These are phyloP conservation scores for Neopelma chrysocephalum DNA, from an alignment of 2,797 vertebrate species.

Conservation along the genomic window DNA sequence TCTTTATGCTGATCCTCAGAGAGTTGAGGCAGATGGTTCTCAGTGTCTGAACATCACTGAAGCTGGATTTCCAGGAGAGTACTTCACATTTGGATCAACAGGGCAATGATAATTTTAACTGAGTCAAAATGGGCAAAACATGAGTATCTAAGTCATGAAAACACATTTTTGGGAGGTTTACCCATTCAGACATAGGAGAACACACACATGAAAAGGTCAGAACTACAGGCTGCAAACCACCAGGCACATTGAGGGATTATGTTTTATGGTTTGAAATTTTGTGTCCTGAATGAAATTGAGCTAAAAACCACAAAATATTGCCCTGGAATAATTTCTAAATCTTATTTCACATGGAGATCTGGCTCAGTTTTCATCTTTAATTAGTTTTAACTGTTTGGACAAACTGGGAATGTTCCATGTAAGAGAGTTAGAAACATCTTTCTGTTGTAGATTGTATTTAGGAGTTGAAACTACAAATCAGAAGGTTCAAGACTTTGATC, in stretches of 20 bases:
- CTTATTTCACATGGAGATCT: not conserved
- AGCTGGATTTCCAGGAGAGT: not conserved
- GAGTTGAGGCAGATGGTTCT: not conserved
- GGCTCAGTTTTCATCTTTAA: not conserved
- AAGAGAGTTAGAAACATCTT: not conserved
- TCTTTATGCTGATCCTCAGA: not conserved
- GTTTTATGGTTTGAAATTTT: not conserved
- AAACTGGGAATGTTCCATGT: not conserved
- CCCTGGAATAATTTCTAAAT: not conserved
- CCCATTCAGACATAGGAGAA: not conserved
- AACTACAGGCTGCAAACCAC: not conserved
- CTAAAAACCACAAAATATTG: not conserved
- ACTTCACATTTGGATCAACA: not conserved
- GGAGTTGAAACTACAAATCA: not conserved
- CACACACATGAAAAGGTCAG: not conserved
- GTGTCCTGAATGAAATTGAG: not conserved
- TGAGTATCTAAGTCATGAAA: fast-evolving
- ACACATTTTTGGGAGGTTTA: not conserved
- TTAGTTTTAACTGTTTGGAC: not conserved
- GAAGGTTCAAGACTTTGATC: slow-evolving; percentile 19
- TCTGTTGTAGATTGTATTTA: not conserved
- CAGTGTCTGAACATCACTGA: not conserved
- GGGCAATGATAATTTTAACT: not conserved
- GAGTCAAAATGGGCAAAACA: not conserved
- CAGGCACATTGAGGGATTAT: not conserved